Conservation (phyloP, 1,140 invertebrate species). For the Aphelinus atriplicis region DNA sequence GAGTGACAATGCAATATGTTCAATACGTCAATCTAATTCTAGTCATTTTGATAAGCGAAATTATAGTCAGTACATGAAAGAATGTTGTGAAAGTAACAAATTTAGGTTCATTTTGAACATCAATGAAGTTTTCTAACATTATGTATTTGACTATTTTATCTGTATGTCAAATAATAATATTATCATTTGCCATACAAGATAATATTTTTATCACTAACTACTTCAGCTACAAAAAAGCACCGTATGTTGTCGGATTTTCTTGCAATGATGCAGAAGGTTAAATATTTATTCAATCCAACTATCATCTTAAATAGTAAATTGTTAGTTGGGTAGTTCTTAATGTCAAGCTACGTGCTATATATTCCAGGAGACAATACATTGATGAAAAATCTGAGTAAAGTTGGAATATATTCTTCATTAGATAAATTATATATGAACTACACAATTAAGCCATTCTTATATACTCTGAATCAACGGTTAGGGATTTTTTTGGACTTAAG, state of each 20-base stretch:
- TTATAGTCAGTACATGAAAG: conserved; percentile 1
- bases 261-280: conserved; percentile 46
- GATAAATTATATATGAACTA: conserved; percentile 34
- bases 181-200: background rate
- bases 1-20: background rate
- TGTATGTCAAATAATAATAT: background rate
- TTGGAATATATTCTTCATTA: conserved; percentile 45
- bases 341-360: too few relatives aligned
- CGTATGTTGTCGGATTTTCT: conserved; percentile 50
- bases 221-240: conserved; percentile 46
- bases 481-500: conserved; percentile 47
- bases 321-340: too few relatives aligned
- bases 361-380: conserved; percentile 46
- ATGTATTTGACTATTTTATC: conserved; percentile 21
- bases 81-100: background rate
- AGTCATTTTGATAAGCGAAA: background rate
- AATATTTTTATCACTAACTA: conserved; percentile 47
- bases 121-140: conserved; percentile 1
- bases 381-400: conserved; percentile 43
- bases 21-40: background rate
- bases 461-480: conserved; percentile 36
- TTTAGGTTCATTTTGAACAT: background rate
- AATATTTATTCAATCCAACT: background rate
- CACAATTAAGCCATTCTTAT: conserved; percentile 41
- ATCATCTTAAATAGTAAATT: too few relatives aligned